Base-by-base conservation (phyloP, 2,888 invertebrate species). In the Lamellibrachia columna region DNA sequence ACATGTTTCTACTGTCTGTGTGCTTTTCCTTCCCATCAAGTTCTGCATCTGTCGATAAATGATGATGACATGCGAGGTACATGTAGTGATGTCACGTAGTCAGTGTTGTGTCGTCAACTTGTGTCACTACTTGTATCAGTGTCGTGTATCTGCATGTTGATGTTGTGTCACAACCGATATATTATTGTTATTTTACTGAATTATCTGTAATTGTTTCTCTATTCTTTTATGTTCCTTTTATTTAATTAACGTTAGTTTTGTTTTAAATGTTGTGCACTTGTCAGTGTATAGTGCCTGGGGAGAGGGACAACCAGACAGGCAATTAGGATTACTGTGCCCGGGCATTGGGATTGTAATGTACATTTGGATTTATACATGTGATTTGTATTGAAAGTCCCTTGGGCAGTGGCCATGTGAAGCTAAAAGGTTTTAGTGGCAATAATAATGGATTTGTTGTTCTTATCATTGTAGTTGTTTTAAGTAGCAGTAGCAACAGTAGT, bases 11-110 rank as follows among this genome's bases (percentile, higher is more conserved):
- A 75, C 75, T 75, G 40, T 40, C 75, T 75, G 75, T 75, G 75
- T 75, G 22, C 75, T 75, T 75, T 75, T 75, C 75, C 75, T 75
- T 75, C n/a, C 22, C 75, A 75, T 75, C 75, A 75, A 75, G 75
- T 75, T 75, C 75, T 75, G 22, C 75, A 75, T 75, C 75, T 75
- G 22, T 15, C 75, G 15, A 75, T 75, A 75, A 11, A n/a, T 75
- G 15, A 75, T 22, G 75, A 75, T 75, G 75, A 75, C 75, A 22
- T 6, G n/a, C 75, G 75, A 75, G 75, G 75, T 75, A 75, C 75
- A 15, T 75, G n/a, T 75, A 15, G 75, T n/a, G n/a, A n/a, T 75
- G 75, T 75, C 75, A 75, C 22, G 75, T 75, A 75, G 75, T 75
- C 22, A n/a, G 22, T 75, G 75, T 75, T 15, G 75, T 75, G 75